Conservation (phyloP, 2,888 invertebrate species). For the Nasonia oneida region DNA sequence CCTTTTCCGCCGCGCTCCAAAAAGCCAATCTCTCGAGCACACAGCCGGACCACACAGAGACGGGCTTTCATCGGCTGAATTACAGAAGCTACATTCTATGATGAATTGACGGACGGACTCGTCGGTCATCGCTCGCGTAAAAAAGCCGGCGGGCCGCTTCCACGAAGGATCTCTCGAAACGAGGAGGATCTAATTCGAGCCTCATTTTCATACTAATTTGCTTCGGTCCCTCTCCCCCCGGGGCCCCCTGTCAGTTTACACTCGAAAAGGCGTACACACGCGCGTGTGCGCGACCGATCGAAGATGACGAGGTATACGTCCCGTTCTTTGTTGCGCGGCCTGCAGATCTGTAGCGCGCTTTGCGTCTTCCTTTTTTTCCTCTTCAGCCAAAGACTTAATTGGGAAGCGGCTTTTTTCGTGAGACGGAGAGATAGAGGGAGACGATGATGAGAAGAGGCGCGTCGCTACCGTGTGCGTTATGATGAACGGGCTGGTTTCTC, state of each 20-base stretch:
- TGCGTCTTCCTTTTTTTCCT: not conserved
- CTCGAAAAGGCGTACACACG: constrained; percentile 29
- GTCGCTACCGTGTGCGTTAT: constrained; percentile 24
- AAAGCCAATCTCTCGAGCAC: constrained; percentile 42
- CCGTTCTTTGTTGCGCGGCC: constrained; percentile 17
- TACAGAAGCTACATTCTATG: constrained; percentile 78
- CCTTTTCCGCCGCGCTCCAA: not conserved
- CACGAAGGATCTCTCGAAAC: constrained; percentile 52
- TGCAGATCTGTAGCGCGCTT: not conserved
- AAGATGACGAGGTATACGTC: constrained; percentile 43
- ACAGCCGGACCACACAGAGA: constrained; percentile 51
- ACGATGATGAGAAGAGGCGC: constrained; percentile 25
- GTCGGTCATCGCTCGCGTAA: not conserved
- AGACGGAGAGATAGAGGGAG: not conserved
- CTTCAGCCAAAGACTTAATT: constrained; percentile 46
- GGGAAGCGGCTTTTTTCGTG: constrained; percentile 45
- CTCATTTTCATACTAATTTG: constrained; percentile 66
- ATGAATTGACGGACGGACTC: constrained; percentile 70
- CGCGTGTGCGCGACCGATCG: not conserved
- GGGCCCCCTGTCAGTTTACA: constrained; percentile 44
- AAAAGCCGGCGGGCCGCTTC: constrained; percentile 46
- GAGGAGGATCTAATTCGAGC: constrained; percentile 59
- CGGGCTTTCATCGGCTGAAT: constrained; percentile 70
- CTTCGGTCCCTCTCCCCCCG: constrained; percentile 39
- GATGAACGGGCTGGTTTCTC: constrained; percentile 19